Percentiles rank a stretch among this genome's conserved stretches.
These are phyloP conservation scores for Rhinella marina DNA, from an alignment of 2,797 vertebrate species.

Conservation along the genomic window DNA sequence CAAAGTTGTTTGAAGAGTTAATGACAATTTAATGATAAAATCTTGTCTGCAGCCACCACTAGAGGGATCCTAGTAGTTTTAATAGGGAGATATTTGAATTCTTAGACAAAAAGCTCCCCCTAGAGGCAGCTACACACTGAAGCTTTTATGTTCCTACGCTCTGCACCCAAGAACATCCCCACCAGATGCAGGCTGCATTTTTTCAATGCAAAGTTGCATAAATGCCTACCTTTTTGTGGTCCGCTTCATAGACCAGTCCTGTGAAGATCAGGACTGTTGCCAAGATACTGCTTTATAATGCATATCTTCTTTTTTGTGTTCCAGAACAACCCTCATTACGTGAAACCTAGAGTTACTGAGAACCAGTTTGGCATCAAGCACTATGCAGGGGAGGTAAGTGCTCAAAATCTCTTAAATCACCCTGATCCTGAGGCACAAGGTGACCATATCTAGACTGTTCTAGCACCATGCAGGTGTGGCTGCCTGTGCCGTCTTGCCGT, in stretches of 20 bases:
- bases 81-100: not conserved
- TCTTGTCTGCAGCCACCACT: not conserved
- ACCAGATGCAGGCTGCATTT: not conserved
- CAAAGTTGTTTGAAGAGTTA: no score
- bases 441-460: not conserved
- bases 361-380: constrained; percentile 94
- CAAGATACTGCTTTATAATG: not conserved
- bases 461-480: no score
- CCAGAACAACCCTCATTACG: constrained; percentile 88
- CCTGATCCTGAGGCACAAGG: not conserved
- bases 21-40: not conserved
- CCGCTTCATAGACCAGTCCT: not conserved
- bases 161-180: not conserved
- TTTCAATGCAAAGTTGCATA: not conserved
- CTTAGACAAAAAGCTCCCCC: not conserved
- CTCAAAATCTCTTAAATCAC: not conserved
- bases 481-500: no score
- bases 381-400: constrained; percentile 90
- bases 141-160: not conserved
- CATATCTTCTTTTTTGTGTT: constrained; percentile 51
- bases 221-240: not conserved
- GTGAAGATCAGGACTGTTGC: not conserved
- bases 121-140: not conserved
- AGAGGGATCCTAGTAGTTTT: not conserved
- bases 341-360: constrained; percentile 89